A percentile compares a stretch with the other conserved stretches of the same genome.
phyloP scores from a whole-genome alignment of 2,113 vertebrate genomes.

The Centrocercus urophasianus region DNA sequence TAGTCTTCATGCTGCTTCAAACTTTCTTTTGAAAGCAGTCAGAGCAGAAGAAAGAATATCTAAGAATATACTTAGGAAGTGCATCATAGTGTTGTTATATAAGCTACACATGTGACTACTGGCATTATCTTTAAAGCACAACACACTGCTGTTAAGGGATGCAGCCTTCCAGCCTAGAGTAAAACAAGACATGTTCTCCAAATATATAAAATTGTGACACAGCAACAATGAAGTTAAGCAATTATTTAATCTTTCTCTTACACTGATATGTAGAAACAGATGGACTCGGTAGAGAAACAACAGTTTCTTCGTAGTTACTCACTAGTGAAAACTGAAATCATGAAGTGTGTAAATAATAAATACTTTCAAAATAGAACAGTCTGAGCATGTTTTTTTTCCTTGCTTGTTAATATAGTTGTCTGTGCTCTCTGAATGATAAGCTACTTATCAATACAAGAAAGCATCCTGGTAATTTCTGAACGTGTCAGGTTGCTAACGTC shows the following conservation, averaged over 20 bases:
- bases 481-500: not conserved
- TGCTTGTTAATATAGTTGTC: not conserved
- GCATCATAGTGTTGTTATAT: not conserved
- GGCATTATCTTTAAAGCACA: not conserved
- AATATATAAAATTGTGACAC: not conserved
- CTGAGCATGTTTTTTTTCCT: not conserved
- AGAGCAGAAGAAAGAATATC: not conserved
- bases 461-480: not conserved
- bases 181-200: not conserved
- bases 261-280: not conserved
- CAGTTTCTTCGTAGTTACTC: not conserved
- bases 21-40: not conserved
- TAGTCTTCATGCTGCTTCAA: not conserved
- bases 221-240: not conserved
- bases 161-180: not conserved
- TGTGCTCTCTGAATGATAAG: not conserved
- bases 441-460: not conserved
- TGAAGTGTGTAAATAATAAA: not conserved
- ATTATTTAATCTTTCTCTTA: not conserved
- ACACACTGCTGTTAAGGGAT: not conserved
- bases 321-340: not conserved
- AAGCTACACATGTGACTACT: not conserved
- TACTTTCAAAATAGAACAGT: not conserved
- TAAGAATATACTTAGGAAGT: not conserved
- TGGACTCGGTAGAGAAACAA: not conserved